Evolutionary conservation across 1,140 invertebrate species (phyloP), one percentile per base, ranked within the genome.

Genomic region (Magallana ariakensis): DNA sequence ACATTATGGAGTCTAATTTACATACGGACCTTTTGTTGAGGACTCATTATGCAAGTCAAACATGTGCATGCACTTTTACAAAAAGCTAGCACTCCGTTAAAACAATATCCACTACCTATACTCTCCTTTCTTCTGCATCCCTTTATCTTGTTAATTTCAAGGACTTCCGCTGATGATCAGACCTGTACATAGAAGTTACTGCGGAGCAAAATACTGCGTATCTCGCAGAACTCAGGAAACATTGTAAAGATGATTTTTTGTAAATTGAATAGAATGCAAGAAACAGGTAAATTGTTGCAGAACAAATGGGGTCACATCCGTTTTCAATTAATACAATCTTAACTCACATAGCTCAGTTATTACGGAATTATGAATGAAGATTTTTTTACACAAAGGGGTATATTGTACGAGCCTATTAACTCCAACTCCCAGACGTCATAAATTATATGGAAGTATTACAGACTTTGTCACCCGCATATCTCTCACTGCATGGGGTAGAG

Each of bases 321-420:
- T 75, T 75, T 33, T 75, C 66, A 13, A 26, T 75, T 75, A 75
- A 26, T 26, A 75, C 66, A 70, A 16, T 62, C 19, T n/a, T 62
- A 62, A n/a, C 16, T n/a, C 58, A 62, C 16, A 16, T 62, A 62
- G 7, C 16, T n/a, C 58, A 62, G 58, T n/a, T 16, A 33, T 75
- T 26, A 33, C 33, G 66, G 9, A 62, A 75, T 26, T 33, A 75
- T 75, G 66, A 75, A 75, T 75, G 66, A 26, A 75, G 58, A 62
- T 62, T n/a, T 19, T n/a, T 46, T 62, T 62, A 75, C 33, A 26
- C 19, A 75, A 33, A 75, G 19, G 10, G 9, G 1, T 22, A 11
- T 13, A 26, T 75, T 26, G 15, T 26, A 26, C 19, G 22, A 26
- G 66, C 22, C 22, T 75, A 75, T 75, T 33, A 9, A 2, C 66